phyloP scores from a whole-genome alignment of 1,140 invertebrate genomes.

The Dryas iulia region DNA sequence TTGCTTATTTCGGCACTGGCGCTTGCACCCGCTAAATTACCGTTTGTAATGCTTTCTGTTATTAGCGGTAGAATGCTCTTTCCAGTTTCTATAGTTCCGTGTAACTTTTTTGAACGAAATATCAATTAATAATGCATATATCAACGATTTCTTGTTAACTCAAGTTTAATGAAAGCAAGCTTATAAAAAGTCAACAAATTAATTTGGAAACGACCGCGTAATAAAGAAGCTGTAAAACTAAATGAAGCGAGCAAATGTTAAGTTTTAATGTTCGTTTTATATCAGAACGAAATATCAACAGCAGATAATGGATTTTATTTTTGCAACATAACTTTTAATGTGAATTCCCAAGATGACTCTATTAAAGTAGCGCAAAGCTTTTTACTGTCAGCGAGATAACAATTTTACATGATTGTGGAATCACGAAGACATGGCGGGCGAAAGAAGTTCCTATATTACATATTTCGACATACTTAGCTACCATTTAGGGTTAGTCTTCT shows the following conservation, averaged over 20 bases:
- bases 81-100: slow-evolving; percentile 28
- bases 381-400: slow-evolving; percentile 14
- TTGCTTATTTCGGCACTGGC: slow-evolving; percentile 60
- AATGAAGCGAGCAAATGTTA: neutral
- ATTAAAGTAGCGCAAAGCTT: slow-evolving; percentile 1
- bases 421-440: slow-evolving; percentile 31
- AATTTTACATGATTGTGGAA: slow-evolving; percentile 24
- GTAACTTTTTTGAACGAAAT: neutral
- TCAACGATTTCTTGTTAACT: neutral
- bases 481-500: slow-evolving; percentile 52
- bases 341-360: slow-evolving; percentile 9
- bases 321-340: slow-evolving; percentile 7
- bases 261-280: neutral
- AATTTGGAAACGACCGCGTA: neutral
- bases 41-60: slow-evolving; percentile 56
- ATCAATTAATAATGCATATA: neutral
- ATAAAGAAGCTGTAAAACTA: slow-evolving; percentile 10
- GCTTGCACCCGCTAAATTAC: slow-evolving; percentile 45
- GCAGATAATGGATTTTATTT: neutral
- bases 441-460: slow-evolving; percentile 26
- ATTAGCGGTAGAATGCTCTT: slow-evolving; percentile 42
- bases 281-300: slow-evolving; percentile 1
- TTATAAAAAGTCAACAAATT: neutral
- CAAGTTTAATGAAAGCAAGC: neutral
- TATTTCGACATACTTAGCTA: slow-evolving; percentile 45